Evolutionary conservation across 2,113 vertebrate species (phyloP).

Genomic region (Turdus rufiventris): DNA sequence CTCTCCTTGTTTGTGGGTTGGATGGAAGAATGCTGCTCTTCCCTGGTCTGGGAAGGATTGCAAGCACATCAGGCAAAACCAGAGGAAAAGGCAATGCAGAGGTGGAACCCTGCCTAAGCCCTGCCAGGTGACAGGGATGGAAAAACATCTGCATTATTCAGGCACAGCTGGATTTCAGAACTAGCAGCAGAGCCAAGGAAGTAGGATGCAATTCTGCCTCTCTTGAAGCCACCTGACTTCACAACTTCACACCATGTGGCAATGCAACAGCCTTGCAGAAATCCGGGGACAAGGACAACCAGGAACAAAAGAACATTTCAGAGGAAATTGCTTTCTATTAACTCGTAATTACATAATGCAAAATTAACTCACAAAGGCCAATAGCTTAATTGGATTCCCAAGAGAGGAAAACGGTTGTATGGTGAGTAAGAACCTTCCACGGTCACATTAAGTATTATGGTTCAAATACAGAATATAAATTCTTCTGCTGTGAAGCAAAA

Average conservation of each 20-base stretch:
- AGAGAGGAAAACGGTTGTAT: neutral
- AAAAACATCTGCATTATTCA: neutral
- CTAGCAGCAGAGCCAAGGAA: neutral
- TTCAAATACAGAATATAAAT: neutral
- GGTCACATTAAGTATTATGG: neutral
- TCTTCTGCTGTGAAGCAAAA: neutral
- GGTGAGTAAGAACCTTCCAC: neutral
- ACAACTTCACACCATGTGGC: neutral
- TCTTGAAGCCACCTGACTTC: neutral
- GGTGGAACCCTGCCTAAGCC: neutral
- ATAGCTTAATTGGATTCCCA: slow-evolving; percentile 31
- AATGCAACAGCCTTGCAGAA: neutral
- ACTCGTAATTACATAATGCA: slow-evolving; percentile 41
- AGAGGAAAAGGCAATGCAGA: neutral
- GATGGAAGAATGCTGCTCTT: neutral
- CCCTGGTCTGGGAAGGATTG: neutral
- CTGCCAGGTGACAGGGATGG: neutral
- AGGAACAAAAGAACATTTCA: slow-evolving; percentile 34
- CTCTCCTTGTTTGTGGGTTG: neutral
- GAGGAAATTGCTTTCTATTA: slow-evolving; percentile 54
- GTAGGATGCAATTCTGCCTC: neutral
- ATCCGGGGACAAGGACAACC: neutral
- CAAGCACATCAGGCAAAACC: neutral
- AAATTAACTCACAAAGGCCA: slow-evolving; percentile 38
- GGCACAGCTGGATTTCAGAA: neutral